These are phyloP conservation scores for Lacanobia oleracea DNA, from an alignment of 2,888 invertebrate species.

Conservation along the genomic window DNA sequence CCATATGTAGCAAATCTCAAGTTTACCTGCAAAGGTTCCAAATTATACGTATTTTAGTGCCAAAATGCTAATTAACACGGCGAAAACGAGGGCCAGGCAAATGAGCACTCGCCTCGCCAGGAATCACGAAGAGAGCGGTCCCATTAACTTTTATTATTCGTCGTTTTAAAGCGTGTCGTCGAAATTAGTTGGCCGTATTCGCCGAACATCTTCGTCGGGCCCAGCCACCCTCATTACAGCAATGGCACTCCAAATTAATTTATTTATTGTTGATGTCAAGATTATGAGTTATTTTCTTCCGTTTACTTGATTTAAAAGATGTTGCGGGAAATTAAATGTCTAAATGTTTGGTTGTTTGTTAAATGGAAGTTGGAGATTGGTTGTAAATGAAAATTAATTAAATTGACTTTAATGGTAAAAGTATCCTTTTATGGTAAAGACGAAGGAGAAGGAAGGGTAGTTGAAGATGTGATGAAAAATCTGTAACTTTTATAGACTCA, in stretches of 20 bases:
- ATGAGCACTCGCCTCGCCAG: slow-evolving; percentile 85
- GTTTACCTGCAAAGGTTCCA: slow-evolving; percentile 72
- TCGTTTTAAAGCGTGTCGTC: slow-evolving; percentile 88
- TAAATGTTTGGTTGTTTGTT: slow-evolving; percentile 16
- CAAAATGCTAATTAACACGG: slow-evolving; percentile 89
- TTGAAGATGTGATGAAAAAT: neutral
- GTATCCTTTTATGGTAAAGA: neutral
- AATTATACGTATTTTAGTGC: slow-evolving; percentile 86
- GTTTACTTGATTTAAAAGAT: slow-evolving; percentile 48
- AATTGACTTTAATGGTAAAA: neutral
- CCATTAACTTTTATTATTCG: slow-evolving; percentile 90
- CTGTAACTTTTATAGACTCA: too few relatives aligned
- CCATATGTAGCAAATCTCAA: slow-evolving; percentile 60
- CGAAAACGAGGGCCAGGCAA: slow-evolving; percentile 83
- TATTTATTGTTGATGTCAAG: slow-evolving; percentile 71
- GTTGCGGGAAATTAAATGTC: slow-evolving; percentile 35
- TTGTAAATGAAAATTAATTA: neutral
- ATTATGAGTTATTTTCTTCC: slow-evolving; percentile 61
- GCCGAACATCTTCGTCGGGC: slow-evolving; percentile 80
- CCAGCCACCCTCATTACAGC: slow-evolving; percentile 78
- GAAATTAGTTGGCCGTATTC: slow-evolving; percentile 89
- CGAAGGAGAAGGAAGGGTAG: neutral
- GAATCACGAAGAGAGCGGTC: slow-evolving; percentile 86
- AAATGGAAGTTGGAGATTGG: slow-evolving; percentile 5
- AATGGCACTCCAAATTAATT: slow-evolving; percentile 81